phyloP scores from a whole-genome alignment of 2,113 vertebrate species.

The Eclectus roratus region DNA sequence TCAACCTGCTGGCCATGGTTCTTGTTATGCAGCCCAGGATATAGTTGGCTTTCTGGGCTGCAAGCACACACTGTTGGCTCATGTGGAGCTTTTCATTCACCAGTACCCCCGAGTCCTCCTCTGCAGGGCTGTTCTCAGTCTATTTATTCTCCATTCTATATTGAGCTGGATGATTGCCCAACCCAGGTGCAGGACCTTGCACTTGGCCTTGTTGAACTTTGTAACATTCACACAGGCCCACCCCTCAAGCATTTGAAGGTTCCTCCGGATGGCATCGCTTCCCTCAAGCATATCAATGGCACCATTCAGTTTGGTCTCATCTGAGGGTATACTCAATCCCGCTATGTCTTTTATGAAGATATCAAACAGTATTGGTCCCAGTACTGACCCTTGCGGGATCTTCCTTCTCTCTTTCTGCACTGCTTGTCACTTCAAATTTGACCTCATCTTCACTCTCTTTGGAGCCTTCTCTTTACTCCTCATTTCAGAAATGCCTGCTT shows the following conservation, averaged over 20 bases:
- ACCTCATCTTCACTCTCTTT: neutral
- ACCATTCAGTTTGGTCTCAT: neutral
- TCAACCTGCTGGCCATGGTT: fast-evolving
- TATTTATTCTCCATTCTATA: neutral
- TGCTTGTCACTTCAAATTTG: neutral
- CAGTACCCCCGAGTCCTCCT: neutral
- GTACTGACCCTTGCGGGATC: neutral
- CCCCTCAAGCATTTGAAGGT: neutral
- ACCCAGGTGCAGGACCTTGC: neutral
- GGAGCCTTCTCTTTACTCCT: neutral
- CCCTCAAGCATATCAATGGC: neutral
- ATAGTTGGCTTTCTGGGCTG: neutral
- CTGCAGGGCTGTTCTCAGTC: neutral
- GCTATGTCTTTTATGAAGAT: neutral
- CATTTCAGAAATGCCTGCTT: neutral
- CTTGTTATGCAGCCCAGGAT: neutral
- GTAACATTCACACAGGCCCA: neutral
- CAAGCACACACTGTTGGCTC: neutral
- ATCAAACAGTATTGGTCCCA: neutral
- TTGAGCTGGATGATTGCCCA: neutral
- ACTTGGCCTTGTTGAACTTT: neutral
- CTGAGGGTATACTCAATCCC: neutral
- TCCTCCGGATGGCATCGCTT: neutral
- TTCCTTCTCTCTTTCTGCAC: neutral
- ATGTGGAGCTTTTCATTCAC: neutral